A percentile compares a stretch with the other conserved stretches of the same genome.
Conservation (phyloP, 2,888 invertebrate species). For the Homarus gammarus region DNA sequence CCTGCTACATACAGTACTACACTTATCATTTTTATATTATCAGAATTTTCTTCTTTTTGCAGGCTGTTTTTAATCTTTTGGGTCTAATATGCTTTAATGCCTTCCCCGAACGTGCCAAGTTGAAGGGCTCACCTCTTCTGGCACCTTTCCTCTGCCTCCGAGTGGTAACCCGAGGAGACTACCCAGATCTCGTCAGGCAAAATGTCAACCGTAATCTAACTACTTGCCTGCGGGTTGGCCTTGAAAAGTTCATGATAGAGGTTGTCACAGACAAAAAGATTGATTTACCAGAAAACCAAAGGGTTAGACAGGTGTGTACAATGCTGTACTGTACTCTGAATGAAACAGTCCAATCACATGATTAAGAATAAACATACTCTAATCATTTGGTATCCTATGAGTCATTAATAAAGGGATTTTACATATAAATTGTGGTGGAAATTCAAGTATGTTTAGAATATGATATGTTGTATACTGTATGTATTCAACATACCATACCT, state of each 20-base stretch:
- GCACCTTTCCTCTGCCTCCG: conserved; percentile 97
- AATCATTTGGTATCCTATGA: too few relatives aligned
- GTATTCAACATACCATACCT: too few relatives aligned
- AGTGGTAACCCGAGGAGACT: conserved; percentile 96
- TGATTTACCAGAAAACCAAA: conserved; percentile 83
- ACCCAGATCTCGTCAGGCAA: conserved; percentile 91
- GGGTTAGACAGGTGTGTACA: conserved; percentile 85
- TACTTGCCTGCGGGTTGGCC: conserved; percentile 91
- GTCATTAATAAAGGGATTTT: too few relatives aligned
- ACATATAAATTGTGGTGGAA: too few relatives aligned
- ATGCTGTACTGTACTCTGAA: too few relatives aligned
- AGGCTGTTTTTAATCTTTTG: conserved; percentile 92
- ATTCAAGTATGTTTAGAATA: too few relatives aligned
- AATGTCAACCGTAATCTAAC: conserved; percentile 93
- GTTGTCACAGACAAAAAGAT: conserved; percentile 92
- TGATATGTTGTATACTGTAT: too few relatives aligned
- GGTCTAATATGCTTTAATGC: conserved; percentile 94
- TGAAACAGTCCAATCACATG: too few relatives aligned
- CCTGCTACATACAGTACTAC: too few relatives aligned
- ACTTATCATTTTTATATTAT: too few relatives aligned
- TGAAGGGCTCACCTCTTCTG: conserved; percentile 93
- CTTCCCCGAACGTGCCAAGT: conserved; percentile 93
- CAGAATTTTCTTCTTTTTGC: conserved; percentile 79
- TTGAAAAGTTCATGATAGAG: conserved; percentile 97
- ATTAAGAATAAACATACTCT: too few relatives aligned